phyloP scores from a whole-genome alignment of 2,888 invertebrate species.

The Ennomos fuscantarius region DNA sequence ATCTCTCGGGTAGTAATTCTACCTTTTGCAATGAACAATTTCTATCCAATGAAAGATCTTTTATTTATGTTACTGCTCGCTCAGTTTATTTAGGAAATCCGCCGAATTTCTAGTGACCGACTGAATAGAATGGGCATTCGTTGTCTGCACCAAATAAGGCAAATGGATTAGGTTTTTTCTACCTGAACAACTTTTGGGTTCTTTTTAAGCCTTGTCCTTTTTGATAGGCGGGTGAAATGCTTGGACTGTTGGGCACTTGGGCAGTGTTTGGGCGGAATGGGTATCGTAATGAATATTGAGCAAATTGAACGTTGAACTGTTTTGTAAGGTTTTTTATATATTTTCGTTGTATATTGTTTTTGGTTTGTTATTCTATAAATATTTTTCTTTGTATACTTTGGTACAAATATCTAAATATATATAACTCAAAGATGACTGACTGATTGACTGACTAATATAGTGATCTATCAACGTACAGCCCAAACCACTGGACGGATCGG shows the following conservation, averaged over 20 bases:
- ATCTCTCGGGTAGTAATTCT: no score
- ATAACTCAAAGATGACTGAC: no score
- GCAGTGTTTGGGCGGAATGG: slow-evolving; percentile 13
- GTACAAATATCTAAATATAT: no score
- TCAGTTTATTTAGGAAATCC: slow-evolving; percentile 19
- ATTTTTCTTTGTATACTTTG: no score
- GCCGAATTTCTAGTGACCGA: slow-evolving; percentile 20
- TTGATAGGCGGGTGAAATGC: slow-evolving; percentile 26
- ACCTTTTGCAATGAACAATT: no score
- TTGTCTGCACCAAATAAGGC: slow-evolving; percentile 28
- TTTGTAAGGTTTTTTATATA: no score
- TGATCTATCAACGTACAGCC: no score
- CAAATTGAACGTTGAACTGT: not conserved
- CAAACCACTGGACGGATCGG: no score
- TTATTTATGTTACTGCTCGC: slow-evolving; percentile 29
- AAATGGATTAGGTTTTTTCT: slow-evolving; percentile 41
- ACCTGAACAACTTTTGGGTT: slow-evolving; percentile 29
- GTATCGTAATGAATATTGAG: slow-evolving; percentile 27
- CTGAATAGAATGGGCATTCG: slow-evolving; percentile 32
- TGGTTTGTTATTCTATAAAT: no score
- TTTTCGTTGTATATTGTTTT: no score
- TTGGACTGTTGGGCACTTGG: slow-evolving; percentile 3
- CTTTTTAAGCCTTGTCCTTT: slow-evolving; percentile 35
- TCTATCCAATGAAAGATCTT: slow-evolving; percentile 22
- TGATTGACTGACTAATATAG: no score